Evolutionary conservation across 2,797 vertebrate species (phyloP).

Genomic region (Enteromius fasciolatus): DNA sequence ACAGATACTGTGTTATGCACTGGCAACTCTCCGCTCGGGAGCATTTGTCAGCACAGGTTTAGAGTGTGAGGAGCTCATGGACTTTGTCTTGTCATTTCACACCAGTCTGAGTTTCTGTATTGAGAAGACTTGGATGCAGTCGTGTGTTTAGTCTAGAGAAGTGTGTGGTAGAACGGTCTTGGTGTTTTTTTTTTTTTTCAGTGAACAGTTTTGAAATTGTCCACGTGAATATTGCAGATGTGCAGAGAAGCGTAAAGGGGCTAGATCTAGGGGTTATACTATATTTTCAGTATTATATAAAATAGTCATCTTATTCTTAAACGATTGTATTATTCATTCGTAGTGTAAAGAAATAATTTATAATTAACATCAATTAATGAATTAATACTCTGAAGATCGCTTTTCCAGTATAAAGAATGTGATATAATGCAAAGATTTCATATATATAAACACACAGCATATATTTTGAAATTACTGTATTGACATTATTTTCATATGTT

Average conservation of each 20-base stretch:
- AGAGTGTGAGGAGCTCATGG: slow-evolving; percentile 17
- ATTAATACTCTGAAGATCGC: background rate
- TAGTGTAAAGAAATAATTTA: background rate
- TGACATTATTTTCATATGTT: too few species aligned
- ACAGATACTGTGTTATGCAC: slow-evolving; percentile 12
- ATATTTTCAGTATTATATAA: background rate
- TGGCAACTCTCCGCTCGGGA: slow-evolving; percentile 18
- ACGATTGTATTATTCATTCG: background rate
- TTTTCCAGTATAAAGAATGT: background rate
- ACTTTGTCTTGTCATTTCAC: slow-evolving; percentile 34
- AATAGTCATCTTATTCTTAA: background rate
- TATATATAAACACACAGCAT: too few species aligned
- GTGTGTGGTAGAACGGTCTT: background rate
- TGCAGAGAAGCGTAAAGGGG: background rate
- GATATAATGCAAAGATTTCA: too few species aligned
- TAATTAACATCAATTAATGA: background rate
- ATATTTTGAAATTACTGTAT: too few species aligned
- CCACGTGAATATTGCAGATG: background rate
- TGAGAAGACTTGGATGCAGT: slow-evolving; percentile 9
- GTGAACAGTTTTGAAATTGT: background rate
- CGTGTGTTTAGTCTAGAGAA: slow-evolving; percentile 28
- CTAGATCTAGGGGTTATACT: background rate
- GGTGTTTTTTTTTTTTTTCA: background rate
- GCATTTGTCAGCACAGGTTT: slow-evolving; percentile 18
- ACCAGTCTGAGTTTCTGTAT: slow-evolving; percentile 10